These are phyloP conservation scores for Atrina japonica DNA, from an alignment of 2,888 invertebrate species.

Conservation along the genomic window DNA sequence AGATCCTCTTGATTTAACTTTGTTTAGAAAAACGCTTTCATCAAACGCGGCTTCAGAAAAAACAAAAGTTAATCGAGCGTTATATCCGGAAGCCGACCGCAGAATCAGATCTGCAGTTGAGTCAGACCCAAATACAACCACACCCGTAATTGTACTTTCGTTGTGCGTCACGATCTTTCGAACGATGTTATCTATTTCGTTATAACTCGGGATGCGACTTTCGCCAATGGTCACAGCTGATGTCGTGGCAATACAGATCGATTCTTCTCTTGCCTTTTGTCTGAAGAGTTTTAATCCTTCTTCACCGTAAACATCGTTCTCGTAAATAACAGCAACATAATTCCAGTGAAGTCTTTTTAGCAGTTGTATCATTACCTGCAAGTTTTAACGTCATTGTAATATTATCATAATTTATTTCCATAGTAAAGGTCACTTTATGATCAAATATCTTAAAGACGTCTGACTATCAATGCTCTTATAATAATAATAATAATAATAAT, in stretches of 20 bases:
- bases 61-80: conserved; percentile 34
- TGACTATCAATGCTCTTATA: no score
- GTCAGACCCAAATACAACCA: conserved; percentile 37
- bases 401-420: no score
- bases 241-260: conserved; percentile 48
- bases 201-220: not conserved
- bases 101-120: conserved; percentile 30
- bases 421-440: no score
- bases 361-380: conserved; percentile 53
- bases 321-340: conserved; percentile 55
- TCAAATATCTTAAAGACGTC: no score
- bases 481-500: no score
- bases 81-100: conserved; percentile 9
- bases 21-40: conserved; percentile 13
- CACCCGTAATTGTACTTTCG: conserved; percentile 33
- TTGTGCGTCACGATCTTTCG: not conserved
- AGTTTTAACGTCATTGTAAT: no score
- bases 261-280: conserved; percentile 10
- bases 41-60: no score
- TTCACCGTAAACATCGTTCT: conserved; percentile 50
- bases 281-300: conserved; percentile 33
- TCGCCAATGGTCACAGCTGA: not conserved
- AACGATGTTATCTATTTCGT: not conserved
- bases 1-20: no score
- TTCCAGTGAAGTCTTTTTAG: conserved; percentile 56